Evolutionary conservation across 1,140 invertebrate species (phyloP), one percentile per base, ranked within the genome.

Genomic region (Trichonephila inaurata): DNA sequence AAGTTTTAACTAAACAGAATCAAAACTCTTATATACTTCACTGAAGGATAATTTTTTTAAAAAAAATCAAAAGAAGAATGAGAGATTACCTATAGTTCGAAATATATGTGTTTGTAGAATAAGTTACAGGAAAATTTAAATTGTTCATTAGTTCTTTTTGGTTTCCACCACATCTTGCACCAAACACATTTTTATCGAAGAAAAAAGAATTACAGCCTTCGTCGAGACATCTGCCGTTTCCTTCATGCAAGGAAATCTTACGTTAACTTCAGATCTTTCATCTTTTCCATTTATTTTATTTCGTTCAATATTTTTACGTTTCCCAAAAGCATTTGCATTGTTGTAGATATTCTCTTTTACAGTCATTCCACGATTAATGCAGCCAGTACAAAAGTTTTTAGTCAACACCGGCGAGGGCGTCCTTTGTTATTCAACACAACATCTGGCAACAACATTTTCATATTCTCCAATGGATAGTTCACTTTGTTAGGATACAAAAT

Each of bases 321-420:
- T 77, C 0, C 14, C 28, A 10, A 77, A 77, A 18, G 69, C 18
- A 58, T n/a, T 83, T 83, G 5, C 18, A 19, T 83, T 69, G 5
- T 21, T 58, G 5, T 3, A n/a, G 24, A 58, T 16, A 4, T 18
- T 58, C 10, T 16, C 24, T n/a, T 18, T 24, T 4, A 28, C 0
- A 19, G 89, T 24, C 66, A 77, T 89, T 33, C 62, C 64, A 19
- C 81, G 19, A 21, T 86, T 92, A 16, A 92, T 72, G 24, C 91
- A 92, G 8, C 91, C 91, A 19, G 82, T 86, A 40, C 91, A 92
- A 18, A 92, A 92, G 40, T 33, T 92, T 33, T 92, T 92, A 21
- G 91, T 92, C 40, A 92, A 64, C 18, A 85, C 14, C 14, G 83
- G 82, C 16, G 91, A 92, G 0, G 91, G 18, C 12, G 61, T 28